Conservation (phyloP, 2,888 invertebrate species). For the Belgica antarctica region DNA sequence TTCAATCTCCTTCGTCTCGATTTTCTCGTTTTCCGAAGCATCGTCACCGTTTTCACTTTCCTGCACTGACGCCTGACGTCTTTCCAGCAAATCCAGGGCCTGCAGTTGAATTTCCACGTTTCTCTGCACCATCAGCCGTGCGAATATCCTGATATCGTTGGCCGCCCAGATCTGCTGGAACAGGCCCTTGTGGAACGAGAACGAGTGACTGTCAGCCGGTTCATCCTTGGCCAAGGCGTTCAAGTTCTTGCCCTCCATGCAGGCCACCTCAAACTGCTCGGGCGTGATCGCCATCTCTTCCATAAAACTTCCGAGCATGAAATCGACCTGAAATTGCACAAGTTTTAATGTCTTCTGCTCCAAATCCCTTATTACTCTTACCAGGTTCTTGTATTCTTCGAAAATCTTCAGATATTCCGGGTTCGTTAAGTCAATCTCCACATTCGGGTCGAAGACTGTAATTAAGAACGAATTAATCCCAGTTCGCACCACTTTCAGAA, state of each 20-base stretch:
- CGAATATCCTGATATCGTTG: constrained; percentile 85
- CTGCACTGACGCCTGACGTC: constrained; percentile 67
- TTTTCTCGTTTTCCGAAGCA: constrained; percentile 49
- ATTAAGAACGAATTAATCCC: no score
- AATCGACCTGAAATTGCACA: constrained; percentile 83
- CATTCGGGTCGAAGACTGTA: constrained; percentile 81
- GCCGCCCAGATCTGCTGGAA: constrained; percentile 84
- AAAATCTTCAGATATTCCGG: constrained; percentile 75
- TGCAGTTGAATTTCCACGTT: constrained; percentile 89
- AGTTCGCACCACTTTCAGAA: no score
- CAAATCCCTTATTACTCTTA: no score
- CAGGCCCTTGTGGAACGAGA: constrained; percentile 62
- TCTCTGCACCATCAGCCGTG: constrained; percentile 88
- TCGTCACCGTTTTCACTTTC: constrained; percentile 54
- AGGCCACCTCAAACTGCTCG: constrained; percentile 83
- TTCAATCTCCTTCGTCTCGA: constrained; percentile 47
- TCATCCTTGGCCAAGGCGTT: constrained; percentile 55
- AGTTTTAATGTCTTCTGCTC: no score
- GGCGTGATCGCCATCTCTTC: constrained; percentile 86
- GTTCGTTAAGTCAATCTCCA: constrained; percentile 63
- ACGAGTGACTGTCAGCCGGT: constrained; percentile 56
- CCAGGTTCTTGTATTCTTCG: constrained; percentile 84
- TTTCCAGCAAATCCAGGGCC: constrained; percentile 79
- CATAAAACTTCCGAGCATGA: constrained; percentile 87
- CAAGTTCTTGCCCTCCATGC: constrained; percentile 55